Conservation (phyloP, 2,888 invertebrate genomes). For the Athalia cordata region DNA sequence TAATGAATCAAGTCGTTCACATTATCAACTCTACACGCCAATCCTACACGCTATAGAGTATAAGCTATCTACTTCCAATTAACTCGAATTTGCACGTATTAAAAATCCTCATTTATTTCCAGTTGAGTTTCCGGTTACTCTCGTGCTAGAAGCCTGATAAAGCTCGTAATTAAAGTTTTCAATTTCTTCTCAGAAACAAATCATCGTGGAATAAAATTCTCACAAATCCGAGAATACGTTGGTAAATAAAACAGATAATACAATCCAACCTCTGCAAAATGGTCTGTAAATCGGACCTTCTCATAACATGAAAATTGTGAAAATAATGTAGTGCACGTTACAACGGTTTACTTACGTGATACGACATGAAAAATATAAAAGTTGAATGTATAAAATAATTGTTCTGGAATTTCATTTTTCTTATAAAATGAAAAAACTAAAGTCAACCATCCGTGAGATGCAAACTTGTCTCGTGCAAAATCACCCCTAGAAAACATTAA, state of each 20-base stretch:
- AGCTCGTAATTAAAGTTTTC: constrained; percentile 4
- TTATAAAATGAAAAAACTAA: constrained; percentile 15
- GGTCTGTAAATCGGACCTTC: no score
- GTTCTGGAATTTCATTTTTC: background rate
- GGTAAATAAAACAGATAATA: background rate
- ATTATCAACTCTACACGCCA: background rate
- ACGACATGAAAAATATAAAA: constrained; percentile 12
- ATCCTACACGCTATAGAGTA: background rate
- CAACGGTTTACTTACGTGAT: no score
- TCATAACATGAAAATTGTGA: no score
- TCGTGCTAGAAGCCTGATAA: background rate
- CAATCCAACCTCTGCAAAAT: background rate
- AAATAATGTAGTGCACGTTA: no score
- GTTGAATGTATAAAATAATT: constrained; percentile 2
- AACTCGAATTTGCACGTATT: background rate
- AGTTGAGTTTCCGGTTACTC: background rate
- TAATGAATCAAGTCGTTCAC: background rate
- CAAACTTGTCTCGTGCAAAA: constrained; percentile 25
- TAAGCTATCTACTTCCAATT: background rate
- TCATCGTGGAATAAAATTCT: constrained; percentile 12
- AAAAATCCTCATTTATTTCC: background rate
- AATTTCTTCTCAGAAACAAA: constrained; percentile 16
- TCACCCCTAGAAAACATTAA: constrained; percentile 30
- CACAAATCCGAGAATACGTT: constrained; percentile 11
- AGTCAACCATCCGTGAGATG: constrained; percentile 4